A percentile compares a stretch with the other conserved stretches of the same genome.
phyloP scores from a whole-genome alignment of 2,797 vertebrate genomes.

The Falco concolor region DNA sequence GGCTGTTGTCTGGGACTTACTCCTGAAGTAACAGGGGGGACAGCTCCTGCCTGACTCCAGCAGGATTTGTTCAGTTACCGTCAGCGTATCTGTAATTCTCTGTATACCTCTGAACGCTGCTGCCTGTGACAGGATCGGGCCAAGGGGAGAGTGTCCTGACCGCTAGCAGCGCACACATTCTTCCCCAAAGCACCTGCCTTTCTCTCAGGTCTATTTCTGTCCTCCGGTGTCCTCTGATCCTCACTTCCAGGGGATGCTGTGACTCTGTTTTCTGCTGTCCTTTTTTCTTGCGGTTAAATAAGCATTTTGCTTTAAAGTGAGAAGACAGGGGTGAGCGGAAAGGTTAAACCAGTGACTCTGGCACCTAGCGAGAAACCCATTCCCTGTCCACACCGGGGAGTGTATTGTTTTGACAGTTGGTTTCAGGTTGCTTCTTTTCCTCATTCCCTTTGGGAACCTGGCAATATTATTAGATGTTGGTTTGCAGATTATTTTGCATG shows the following conservation, averaged over 20 bases:
- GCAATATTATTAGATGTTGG: not conserved
- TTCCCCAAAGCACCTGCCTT: not conserved
- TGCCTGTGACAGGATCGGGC: not conserved
- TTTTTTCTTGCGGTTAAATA: not conserved
- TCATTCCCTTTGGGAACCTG: not conserved
- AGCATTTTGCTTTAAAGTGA: not conserved
- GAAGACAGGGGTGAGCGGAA: not conserved
- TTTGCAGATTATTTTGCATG: not conserved
- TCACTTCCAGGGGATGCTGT: not conserved
- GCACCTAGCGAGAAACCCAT: not conserved
- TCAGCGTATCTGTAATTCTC: not conserved
- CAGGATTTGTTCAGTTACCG: not conserved
- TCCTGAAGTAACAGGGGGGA: not conserved
- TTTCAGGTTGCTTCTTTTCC: constrained; percentile 13
- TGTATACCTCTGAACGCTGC: not conserved
- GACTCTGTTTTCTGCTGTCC: not conserved
- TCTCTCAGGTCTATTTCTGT: constrained; percentile 22
- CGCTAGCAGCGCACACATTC: not conserved
- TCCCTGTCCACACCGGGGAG: not conserved
- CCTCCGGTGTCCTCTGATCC: not conserved
- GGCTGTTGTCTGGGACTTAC: not conserved
- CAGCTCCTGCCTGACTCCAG: not conserved
- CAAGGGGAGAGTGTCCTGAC: not conserved
- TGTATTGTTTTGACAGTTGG: constrained; percentile 7
- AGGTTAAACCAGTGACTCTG: not conserved